A percentile compares a stretch with the other conserved stretches of the same genome.
Evolutionary conservation across 2,113 vertebrate species (phyloP).

Genomic region (Pelecanus crispus): DNA sequence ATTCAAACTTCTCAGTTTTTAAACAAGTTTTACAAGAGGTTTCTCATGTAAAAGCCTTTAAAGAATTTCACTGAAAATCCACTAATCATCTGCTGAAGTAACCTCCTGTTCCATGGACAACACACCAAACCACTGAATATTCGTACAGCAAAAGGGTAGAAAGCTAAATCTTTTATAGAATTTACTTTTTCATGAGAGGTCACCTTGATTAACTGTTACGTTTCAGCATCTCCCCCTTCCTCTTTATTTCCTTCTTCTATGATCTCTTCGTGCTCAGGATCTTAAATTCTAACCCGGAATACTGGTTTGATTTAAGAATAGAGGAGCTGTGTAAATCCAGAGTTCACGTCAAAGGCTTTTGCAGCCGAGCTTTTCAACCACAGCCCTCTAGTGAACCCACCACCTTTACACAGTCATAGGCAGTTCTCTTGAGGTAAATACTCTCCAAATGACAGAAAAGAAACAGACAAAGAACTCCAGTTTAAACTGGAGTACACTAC

Average conservation of each 20-base stretch:
- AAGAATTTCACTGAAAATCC: neutral
- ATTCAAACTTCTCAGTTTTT: neutral
- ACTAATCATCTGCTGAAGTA: neutral
- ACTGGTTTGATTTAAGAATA: neutral
- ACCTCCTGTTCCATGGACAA: neutral
- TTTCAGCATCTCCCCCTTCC: neutral
- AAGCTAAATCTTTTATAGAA: neutral
- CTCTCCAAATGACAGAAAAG: neutral
- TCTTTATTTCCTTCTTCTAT: neutral
- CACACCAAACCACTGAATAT: neutral
- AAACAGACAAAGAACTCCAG: neutral
- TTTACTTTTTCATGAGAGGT: neutral
- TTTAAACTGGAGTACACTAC: neutral
- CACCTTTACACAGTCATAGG: neutral
- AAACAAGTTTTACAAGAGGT: neutral
- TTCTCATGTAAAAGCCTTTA: neutral
- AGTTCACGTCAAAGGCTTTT: neutral
- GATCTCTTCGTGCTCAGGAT: neutral
- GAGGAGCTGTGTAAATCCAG: neutral
- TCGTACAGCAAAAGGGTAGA: neutral
- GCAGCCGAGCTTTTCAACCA: neutral
- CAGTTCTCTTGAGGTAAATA: neutral
- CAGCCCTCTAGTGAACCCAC: neutral
- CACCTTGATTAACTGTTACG: neutral
- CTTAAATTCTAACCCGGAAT: neutral